A percentile compares a stretch with the other conserved stretches of the same genome.
Conservation (phyloP, 2,113 vertebrate genomes). For the Ophiodon elongatus region DNA sequence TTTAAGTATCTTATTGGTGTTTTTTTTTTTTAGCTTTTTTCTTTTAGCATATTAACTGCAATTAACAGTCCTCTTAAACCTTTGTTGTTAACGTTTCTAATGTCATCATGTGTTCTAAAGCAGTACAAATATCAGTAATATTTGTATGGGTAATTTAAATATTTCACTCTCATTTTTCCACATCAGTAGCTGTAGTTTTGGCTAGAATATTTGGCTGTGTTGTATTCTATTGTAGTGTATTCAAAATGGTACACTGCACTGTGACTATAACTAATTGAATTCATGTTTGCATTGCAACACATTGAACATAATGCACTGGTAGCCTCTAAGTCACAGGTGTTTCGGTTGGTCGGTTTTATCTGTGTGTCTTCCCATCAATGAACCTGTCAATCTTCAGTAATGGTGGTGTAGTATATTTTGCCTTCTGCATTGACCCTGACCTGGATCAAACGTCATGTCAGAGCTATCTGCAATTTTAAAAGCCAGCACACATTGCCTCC, state of each 20-base stretch:
- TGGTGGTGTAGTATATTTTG: too few species aligned
- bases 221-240: neutral
- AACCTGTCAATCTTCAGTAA: constrained; percentile 62
- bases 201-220: neutral
- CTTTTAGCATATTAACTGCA: neutral
- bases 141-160: neutral
- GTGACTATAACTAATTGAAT: neutral
- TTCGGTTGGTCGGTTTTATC: constrained; percentile 37
- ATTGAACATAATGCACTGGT: constrained; percentile 13
- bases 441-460: constrained; percentile 37
- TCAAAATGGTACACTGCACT: neutral
- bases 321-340: constrained; percentile 3
- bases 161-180: neutral
- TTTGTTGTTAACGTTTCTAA: neutral
- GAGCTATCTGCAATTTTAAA: constrained; percentile 52
- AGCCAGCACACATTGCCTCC: constrained; percentile 3
- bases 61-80: neutral
- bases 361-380: constrained; percentile 37
- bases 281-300: constrained; percentile 10
- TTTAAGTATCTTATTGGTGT: neutral
- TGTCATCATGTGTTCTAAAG: neutral
- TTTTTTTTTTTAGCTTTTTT: neutral
- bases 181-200: neutral
- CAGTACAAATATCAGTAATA: neutral
- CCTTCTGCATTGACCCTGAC: constrained; percentile 62